These are phyloP conservation scores for Cepaea nemoralis DNA, from an alignment of 1,140 invertebrate genomes.

Conservation along the genomic window DNA sequence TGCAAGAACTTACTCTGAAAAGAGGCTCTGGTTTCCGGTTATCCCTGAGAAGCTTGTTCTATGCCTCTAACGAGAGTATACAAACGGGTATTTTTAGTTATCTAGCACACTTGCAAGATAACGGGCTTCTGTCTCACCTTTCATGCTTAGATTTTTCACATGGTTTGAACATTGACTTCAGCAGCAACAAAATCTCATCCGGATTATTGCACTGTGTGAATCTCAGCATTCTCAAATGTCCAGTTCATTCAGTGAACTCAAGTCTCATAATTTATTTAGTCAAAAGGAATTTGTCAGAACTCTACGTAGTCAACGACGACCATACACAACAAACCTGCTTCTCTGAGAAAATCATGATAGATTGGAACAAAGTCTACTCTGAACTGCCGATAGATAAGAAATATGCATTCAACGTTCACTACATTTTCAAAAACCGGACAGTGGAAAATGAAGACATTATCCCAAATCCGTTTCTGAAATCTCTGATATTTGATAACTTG, in stretches of 20 bases:
- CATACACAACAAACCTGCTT: constrained; percentile 20
- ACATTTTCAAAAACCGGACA: constrained; percentile 26
- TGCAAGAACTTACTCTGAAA: not conserved
- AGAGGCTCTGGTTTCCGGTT: not conserved
- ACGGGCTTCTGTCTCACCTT: not conserved
- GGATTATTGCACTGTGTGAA: not conserved
- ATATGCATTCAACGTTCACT: not conserved
- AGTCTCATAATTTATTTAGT: not conserved
- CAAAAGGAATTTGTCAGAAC: constrained; percentile 4
- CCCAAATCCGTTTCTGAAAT: constrained; percentile 18
- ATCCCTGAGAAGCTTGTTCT: constrained; percentile 22
- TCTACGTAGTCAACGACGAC: constrained; percentile 30
- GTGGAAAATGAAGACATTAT: constrained; percentile 2
- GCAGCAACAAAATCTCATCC: not conserved
- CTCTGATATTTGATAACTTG: constrained; percentile 35
- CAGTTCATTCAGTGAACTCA: constrained; percentile 15
- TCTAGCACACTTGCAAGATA: not conserved
- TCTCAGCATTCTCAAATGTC: constrained; percentile 5
- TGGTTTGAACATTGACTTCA: constrained; percentile 2
- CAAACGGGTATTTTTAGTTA: constrained; percentile 12
- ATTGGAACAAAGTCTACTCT: constrained; percentile 9
- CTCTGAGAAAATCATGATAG: not conserved
- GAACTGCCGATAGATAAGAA: not conserved
- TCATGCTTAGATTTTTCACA: constrained; percentile 23
- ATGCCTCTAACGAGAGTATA: constrained; percentile 3